These are phyloP conservation scores for Papilio polyxenes DNA, from an alignment of 1,140 invertebrate genomes.

Conservation along the genomic window DNA sequence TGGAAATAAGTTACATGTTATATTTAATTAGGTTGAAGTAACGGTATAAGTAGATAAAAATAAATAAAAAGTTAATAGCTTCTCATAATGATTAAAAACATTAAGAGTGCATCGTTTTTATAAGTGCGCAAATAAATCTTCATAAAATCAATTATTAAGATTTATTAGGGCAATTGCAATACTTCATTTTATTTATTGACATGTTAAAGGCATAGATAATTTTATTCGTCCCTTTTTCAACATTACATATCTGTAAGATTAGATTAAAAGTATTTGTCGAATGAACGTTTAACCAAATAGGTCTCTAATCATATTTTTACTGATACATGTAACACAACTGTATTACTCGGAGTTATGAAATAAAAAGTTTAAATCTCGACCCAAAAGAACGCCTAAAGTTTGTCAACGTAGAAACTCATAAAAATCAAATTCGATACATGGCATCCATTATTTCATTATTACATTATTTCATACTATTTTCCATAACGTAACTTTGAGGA, in stretches of 20 bases:
- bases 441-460: too few species aligned
- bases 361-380: too few species aligned
- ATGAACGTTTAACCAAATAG: slow-evolving; percentile 5
- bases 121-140: slow-evolving; percentile 8
- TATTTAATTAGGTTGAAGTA: slow-evolving; percentile 21
- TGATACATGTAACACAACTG: not conserved
- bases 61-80: slow-evolving; percentile 11
- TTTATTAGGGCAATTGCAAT: not conserved
- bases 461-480: too few species aligned
- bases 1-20: not conserved
- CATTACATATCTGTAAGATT: not conserved
- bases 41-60: slow-evolving; percentile 9
- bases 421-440: too few species aligned
- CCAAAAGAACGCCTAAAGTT: too few species aligned
- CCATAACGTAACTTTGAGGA: too few species aligned
- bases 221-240: not conserved
- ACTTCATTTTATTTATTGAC: not conserved
- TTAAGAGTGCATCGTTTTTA: slow-evolving; percentile 15
- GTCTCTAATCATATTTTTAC: not conserved
- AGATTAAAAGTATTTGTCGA: slow-evolving; percentile 4
- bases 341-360: not conserved
- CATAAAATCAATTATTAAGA: not conserved
- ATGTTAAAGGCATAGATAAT: not conserved
- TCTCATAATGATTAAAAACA: not conserved
- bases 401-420: too few species aligned